Conservation (phyloP, 92 coral and sea anemone species). For the Ricordea florida region DNA sequence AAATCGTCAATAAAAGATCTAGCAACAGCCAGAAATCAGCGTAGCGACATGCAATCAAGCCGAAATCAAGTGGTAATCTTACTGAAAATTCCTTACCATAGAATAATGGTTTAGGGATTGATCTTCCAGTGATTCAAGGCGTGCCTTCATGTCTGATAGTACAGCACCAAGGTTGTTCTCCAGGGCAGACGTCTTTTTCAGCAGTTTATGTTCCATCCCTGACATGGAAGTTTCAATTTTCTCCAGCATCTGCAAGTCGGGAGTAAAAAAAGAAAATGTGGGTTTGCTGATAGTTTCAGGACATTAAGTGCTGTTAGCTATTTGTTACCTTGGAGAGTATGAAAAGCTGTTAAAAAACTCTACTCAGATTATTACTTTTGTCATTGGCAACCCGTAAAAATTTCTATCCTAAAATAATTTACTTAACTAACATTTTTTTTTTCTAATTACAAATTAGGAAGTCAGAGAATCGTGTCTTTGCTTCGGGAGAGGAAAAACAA, state of each 20-base stretch:
- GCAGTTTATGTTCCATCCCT: background rate
- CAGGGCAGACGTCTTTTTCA: conserved; percentile 1
- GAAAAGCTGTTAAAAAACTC: background rate
- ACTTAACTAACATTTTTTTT: background rate
- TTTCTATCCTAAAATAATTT: background rate
- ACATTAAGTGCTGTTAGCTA: background rate
- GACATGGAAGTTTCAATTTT: background rate
- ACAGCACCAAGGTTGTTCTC: background rate
- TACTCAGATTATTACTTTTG: background rate
- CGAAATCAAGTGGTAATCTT: too few species aligned
- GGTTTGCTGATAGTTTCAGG: background rate
- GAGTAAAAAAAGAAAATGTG: background rate
- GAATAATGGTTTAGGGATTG: background rate
- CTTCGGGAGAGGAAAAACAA: too few species aligned
- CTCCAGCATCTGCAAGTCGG: conserved; percentile 5
- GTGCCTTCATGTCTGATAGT: background rate
- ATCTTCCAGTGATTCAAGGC: background rate
- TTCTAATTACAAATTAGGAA: too few species aligned
- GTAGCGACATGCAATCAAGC: too few species aligned
- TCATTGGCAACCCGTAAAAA: background rate
- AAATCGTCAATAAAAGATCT: too few species aligned
- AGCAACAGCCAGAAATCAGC: too few species aligned
- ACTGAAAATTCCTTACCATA: too few species aligned
- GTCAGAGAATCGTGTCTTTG: too few species aligned
- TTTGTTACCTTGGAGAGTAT: background rate